phyloP scores from a whole-genome alignment of 2,888 invertebrate species.

The Tetragonisca angustula region DNA sequence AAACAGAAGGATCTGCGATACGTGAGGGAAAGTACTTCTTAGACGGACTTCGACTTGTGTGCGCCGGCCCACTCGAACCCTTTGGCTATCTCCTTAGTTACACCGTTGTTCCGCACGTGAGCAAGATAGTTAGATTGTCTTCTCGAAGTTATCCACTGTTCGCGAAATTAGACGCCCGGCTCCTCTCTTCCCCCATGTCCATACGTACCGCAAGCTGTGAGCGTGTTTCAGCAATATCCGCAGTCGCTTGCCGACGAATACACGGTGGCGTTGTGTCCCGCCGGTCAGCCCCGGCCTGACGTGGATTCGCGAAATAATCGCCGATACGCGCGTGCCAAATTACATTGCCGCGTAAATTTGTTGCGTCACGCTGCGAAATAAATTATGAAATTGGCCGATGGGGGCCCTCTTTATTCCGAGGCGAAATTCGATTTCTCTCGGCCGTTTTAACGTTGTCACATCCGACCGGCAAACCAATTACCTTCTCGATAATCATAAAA shows the following conservation, averaged over 20 bases:
- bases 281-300: no score
- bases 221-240: conserved; percentile 60
- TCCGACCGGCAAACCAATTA: conserved; percentile 32
- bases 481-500: conserved; percentile 51
- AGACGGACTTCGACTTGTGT: conserved; percentile 58
- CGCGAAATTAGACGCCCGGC: conserved; percentile 61
- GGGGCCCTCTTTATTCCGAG: conserved; percentile 24
- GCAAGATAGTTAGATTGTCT: conserved; percentile 73
- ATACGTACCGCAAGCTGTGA: conserved; percentile 63
- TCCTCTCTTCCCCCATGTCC: conserved; percentile 50
- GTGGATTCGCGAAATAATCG: conserved; percentile 52
- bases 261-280: conserved; percentile 10
- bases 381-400: conserved; percentile 56
- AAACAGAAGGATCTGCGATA: conserved; percentile 57
- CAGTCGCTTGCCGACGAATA: conserved; percentile 53
- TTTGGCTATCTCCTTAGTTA: conserved; percentile 67
- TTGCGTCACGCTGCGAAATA: conserved; percentile 53
- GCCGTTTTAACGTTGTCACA: conserved; percentile 46
- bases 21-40: conserved; percentile 58
- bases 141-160: conserved; percentile 68
- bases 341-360: conserved; percentile 47
- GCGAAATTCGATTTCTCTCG: conserved; percentile 59
- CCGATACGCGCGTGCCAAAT: conserved; percentile 52
- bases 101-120: conserved; percentile 63
- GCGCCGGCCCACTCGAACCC: conserved; percentile 45